phyloP scores from a whole-genome alignment of 2,797 vertebrate species.

The Falco cherrug region DNA sequence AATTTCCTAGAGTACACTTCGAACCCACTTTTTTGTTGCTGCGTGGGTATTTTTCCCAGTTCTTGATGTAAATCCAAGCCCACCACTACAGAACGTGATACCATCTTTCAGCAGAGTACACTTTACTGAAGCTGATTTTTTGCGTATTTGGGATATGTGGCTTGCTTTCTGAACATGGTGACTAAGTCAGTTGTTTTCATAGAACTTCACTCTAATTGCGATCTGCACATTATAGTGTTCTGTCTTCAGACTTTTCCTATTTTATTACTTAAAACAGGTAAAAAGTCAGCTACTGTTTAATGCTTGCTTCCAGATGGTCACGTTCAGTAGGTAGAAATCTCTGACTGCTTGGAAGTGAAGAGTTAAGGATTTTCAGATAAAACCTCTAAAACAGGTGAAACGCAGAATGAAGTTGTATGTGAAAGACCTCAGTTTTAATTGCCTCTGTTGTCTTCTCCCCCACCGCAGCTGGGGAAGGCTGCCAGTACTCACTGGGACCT shows the following conservation, averaged over 20 bases:
- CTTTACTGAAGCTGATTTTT: slow-evolving; percentile 2
- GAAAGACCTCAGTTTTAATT: not conserved
- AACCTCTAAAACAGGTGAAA: not conserved
- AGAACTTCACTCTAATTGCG: not conserved
- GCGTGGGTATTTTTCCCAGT: slow-evolving; percentile 25
- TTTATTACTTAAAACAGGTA: slow-evolving; percentile 4
- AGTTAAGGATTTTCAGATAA: not conserved
- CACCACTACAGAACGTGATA: not conserved
- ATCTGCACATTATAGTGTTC: not conserved
- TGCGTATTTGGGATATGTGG: not conserved
- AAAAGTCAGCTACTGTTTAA: not conserved
- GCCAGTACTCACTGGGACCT: not conserved
- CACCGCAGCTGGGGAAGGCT: rapidly evolving
- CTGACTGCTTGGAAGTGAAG: not conserved
- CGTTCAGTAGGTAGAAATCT: not conserved
- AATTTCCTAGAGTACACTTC: slow-evolving; percentile 46
- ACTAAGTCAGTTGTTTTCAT: slow-evolving; percentile 14
- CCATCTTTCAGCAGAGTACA: not conserved
- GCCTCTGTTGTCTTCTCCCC: not conserved
- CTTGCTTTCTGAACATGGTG: not conserved
- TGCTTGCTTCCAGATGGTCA: not conserved
- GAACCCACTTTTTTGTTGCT: slow-evolving; percentile 18
- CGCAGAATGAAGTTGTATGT: not conserved
- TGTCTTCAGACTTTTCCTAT: not conserved
- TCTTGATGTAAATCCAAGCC: slow-evolving; percentile 51